Conservation (phyloP, 2,113 vertebrate species). For the Stictonetta naevosa region DNA sequence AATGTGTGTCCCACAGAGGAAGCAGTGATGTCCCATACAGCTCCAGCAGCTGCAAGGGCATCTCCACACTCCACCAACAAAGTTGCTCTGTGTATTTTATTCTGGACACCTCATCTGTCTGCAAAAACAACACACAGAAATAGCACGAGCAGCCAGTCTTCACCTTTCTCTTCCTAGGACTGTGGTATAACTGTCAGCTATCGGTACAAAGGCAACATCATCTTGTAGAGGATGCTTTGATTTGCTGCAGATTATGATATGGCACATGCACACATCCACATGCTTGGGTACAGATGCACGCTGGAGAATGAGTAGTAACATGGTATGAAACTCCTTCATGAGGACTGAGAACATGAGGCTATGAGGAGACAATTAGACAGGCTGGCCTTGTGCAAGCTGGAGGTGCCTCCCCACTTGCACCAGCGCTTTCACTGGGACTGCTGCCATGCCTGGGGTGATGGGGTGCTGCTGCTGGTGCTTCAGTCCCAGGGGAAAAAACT, state of each 20-base stretch:
- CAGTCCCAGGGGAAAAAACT: neutral
- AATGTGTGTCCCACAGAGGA: neutral
- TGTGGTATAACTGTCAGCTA: rapidly evolving
- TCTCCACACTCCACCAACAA: neutral
- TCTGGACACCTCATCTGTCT: neutral
- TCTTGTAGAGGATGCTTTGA: neutral
- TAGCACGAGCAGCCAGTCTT: rapidly evolving
- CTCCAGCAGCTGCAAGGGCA: neutral
- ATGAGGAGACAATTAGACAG: neutral
- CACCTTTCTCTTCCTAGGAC: no score
- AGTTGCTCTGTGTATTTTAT: neutral
- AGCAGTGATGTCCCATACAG: neutral
- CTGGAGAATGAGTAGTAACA: neutral
- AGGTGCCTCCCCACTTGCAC: neutral
- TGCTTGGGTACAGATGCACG: rapidly evolving
- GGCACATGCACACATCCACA: rapidly evolving
- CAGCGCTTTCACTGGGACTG: neutral
- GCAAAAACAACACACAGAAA: neutral
- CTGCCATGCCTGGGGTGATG: neutral
- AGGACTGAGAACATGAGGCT: neutral
- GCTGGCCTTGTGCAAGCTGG: neutral
- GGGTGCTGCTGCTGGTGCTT: neutral
- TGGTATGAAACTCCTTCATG: rapidly evolving
- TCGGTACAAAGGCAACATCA: neutral
- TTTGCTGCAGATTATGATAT: rapidly evolving